Conservation (phyloP, 92 coral and sea anemone genomes). For the Porites rus region DNA sequence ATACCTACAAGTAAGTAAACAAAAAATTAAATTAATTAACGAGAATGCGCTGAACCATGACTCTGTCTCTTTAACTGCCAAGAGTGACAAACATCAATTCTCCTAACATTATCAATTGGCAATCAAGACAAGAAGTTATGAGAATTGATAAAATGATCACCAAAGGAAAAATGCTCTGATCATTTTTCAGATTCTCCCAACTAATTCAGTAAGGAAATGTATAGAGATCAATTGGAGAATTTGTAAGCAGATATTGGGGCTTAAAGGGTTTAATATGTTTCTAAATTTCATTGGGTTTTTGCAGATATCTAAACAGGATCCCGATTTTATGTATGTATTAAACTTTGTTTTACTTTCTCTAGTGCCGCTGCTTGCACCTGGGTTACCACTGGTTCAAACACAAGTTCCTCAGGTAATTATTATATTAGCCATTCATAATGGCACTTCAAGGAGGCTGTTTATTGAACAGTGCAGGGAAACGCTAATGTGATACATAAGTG, state of each 20-base stretch:
- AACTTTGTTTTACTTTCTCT: background rate
- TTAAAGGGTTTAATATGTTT: background rate
- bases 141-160: too few species aligned
- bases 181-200: too few species aligned
- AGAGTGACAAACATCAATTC: too few species aligned
- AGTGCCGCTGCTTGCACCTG: constrained; percentile 56
- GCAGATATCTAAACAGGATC: background rate
- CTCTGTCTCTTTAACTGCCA: too few species aligned
- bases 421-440: background rate
- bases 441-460: constrained; percentile 10
- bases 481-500: background rate
- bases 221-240: too few species aligned
- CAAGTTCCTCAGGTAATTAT: constrained; percentile 47
- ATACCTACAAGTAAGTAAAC: constrained; percentile 85
- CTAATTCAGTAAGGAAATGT: too few species aligned
- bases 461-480: background rate
- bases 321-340: background rate
- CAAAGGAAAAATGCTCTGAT: too few species aligned
- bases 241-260: background rate
- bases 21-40: too few species aligned
- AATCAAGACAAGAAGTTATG: too few species aligned
- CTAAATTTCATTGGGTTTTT: background rate
- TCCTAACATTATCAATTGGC: too few species aligned
- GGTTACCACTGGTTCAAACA: constrained; percentile 44
- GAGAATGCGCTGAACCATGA: too few species aligned